Evolutionary conservation across 2,888 invertebrate genomes (phyloP).

Genomic region (Chloroclysta siterata): DNA sequence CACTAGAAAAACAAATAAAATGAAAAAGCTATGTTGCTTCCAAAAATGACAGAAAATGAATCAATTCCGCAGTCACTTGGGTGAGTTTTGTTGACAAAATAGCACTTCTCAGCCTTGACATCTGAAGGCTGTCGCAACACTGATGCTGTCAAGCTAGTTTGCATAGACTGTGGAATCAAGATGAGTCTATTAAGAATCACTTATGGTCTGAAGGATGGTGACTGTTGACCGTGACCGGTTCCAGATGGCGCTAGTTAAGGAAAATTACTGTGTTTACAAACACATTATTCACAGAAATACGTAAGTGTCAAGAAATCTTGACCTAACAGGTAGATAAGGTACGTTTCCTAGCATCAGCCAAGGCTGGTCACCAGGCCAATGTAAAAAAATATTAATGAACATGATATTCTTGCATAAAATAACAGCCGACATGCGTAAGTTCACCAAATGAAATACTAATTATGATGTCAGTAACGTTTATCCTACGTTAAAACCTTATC

Average conservation of each 20-base stretch:
- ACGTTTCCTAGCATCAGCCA: background rate
- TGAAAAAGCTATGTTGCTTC: too few relatives aligned
- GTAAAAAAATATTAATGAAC: too few relatives aligned
- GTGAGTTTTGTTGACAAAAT: too few relatives aligned
- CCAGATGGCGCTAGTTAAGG: conserved; percentile 19
- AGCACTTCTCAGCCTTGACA: conserved; percentile 30
- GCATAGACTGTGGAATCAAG: conserved; percentile 1
- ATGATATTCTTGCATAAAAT: too few relatives aligned
- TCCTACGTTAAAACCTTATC: too few relatives aligned
- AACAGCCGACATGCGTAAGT: too few relatives aligned
- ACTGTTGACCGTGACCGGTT: conserved; percentile 23
- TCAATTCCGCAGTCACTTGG: too few relatives aligned
- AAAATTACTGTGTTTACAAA: conserved; percentile 15
- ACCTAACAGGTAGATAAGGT: background rate
- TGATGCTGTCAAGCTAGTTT: conserved; percentile 12
- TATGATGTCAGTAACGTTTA: too few relatives aligned
- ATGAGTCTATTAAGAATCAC: conserved; percentile 28
- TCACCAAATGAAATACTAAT: too few relatives aligned
- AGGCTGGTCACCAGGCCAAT: background rate
- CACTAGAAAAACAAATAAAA: too few relatives aligned
- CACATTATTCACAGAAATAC: background rate
- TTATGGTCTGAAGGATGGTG: conserved; percentile 19
- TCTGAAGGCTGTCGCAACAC: conserved; percentile 26
- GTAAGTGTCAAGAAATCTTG: background rate
- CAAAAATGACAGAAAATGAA: too few relatives aligned